Evolutionary conservation across 2,888 invertebrate genomes (phyloP), one percentile per base, ranked within the genome.

Genomic region (Dione juno): DNA sequence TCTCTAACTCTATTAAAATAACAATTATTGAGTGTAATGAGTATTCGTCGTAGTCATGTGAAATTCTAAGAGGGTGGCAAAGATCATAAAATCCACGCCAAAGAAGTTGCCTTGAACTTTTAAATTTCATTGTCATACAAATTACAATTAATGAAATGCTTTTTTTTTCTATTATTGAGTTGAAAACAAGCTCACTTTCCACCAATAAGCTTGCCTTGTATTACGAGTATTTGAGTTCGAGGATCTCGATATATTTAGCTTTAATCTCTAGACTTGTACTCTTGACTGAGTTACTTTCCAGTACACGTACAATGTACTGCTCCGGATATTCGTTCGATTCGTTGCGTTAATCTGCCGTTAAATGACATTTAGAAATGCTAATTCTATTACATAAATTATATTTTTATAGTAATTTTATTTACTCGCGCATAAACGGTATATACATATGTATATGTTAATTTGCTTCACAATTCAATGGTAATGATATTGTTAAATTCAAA

Each of bases 201-300:
- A 45, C 16, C 63, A 71, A 76, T 52, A 68, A 53, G 69, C 50
- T 43, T 50, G 59, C 41, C 64, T 52, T 66, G 69, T 59, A 54
- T 71, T 74, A 76, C 71, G 69, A 69, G 71, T 67, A 73, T 68
- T 69, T 70, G 54, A 69, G 69, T 72, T 76, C 72, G 72, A 75
- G 76, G 66, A 68, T 66, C 75, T 76, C 72, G 72, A 75, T 75
- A 76, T 70, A 71, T 65, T 66, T 69, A 68, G 67, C 69, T 74
- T 72, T 73, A 74, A 75, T 74, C 63, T 59, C 72, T 66, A 64
- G 57, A 43, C 52, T 57, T 57, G 28, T 61, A 28, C 64, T 59
- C 53, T 71, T 50, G 35, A 50, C 54, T 68, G 61, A 70, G 70
- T 72, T 70, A 67, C 35, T 67, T 69, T 64, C 66, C 66, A 58